Evolutionary conservation across 92 coral and sea anemone genomes (phyloP), one percentile per base, ranked within the genome.

Genomic region (Desmophyllum pertusum): DNA sequence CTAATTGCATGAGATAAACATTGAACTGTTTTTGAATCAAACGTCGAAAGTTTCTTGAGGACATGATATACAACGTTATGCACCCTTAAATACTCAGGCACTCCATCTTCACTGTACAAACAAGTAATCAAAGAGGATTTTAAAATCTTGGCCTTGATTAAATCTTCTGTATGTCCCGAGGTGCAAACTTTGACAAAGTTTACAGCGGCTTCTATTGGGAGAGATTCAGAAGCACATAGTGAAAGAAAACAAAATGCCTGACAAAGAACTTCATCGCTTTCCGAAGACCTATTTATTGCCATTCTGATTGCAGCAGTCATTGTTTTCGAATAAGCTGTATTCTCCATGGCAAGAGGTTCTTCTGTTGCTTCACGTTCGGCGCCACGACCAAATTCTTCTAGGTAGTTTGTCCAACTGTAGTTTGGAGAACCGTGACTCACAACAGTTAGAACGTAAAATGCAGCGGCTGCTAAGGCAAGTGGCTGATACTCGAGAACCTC

Each of bases 251-350:
- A 67, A 75, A 89, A 84, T 3, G 84, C 50, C 53, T 73, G 73
- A 3, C 67, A 33, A 66, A 89, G 55, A 35, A 84, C 77, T 51
- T 52, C 42, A 75, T 84, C 72, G 29, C 30, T 78, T 17, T 43
- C 53, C 30, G 59, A 67, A 39, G 46, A 63, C 10, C 65, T 78
- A 6, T 84, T 80, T 43, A 88, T 43, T 25, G 91, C 92, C 43
- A 89, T 21, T 61, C 50, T 53, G 3, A 85, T 69, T 38, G 92
- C 86, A 33, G 73, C 48, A 38, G 91, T 88, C 89, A 78, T 77
- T 25, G 84, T 39, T 70, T 78, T 37, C 39, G 74, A 75, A 19
- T 80, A 78, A 27, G 46, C 69, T 18, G 48, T 36, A 71, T 76
- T 83, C 29, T 65, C 80, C 10, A 78, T 41, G 5, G 77, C 25